phyloP scores from a whole-genome alignment of 1,140 invertebrate genomes.

The Thalassaphorura encarpata region DNA sequence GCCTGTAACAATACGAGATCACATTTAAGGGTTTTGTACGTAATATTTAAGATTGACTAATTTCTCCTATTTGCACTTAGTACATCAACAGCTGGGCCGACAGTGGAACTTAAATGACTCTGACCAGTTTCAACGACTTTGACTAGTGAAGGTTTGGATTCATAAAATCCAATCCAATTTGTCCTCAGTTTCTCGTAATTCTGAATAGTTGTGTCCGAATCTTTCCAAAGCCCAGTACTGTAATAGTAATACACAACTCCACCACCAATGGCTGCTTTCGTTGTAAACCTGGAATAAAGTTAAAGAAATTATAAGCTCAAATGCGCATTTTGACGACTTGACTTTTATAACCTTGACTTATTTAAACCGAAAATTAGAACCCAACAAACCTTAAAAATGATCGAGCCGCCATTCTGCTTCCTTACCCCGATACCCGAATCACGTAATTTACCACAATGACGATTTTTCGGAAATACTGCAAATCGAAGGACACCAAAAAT shows the following conservation, averaged over 20 bases:
- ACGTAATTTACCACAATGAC: background rate
- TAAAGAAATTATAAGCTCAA: background rate
- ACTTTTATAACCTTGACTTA: background rate
- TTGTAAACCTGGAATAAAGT: slow-evolving; percentile 11
- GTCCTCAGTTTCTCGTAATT: slow-evolving; percentile 20
- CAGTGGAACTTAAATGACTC: background rate
- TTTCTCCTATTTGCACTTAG: slow-evolving; percentile 8
- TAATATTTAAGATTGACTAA: background rate
- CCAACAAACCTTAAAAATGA: background rate
- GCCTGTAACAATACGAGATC: slow-evolving; percentile 14
- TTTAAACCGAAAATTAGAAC: background rate
- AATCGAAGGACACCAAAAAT: no score
- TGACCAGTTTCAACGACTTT: slow-evolving; percentile 1
- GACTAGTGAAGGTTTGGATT: slow-evolving; percentile 9
- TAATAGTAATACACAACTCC: slow-evolving; percentile 19
- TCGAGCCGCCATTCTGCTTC: background rate
- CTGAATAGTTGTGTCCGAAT: slow-evolving; percentile 21
- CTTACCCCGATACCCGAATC: background rate
- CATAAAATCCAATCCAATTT: slow-evolving; percentile 8
- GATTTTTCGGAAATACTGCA: background rate
- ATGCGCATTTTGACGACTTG: background rate
- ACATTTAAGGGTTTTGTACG: background rate
- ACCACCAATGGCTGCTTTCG: slow-evolving; percentile 15
- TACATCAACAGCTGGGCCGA: background rate
- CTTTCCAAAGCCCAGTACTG: slow-evolving; percentile 23